A percentile compares a stretch with the other conserved stretches of the same genome.
Evolutionary conservation across 2,888 invertebrate genomes (phyloP).

Genomic region (Acholoe squamosa): DNA sequence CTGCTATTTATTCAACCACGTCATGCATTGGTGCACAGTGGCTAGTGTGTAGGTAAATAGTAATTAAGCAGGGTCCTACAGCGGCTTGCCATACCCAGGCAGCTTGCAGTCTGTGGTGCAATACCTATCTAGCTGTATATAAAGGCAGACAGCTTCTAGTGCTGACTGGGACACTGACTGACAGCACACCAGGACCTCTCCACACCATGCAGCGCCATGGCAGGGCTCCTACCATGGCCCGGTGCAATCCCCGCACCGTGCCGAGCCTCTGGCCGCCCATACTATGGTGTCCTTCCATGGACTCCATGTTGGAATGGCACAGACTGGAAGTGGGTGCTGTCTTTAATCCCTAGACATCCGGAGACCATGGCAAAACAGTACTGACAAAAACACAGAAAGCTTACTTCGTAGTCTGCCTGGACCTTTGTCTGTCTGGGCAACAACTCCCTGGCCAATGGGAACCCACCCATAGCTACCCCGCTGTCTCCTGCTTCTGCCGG

Average conservation of each 20-base stretch:
- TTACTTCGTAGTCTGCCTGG: not conserved
- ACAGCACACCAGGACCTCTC: not conserved
- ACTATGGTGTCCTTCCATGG: not conserved
- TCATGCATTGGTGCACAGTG: no score
- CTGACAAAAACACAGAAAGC: not conserved
- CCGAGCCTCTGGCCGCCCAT: not conserved
- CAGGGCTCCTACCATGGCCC: not conserved
- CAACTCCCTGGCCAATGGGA: not conserved
- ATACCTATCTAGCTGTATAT: no score
- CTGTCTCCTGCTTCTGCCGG: not conserved
- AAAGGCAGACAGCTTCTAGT: no score
- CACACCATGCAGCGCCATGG: not conserved
- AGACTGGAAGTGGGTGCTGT: slow-evolving; percentile 1
- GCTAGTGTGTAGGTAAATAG: no score
- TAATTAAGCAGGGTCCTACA: no score
- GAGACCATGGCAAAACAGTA: not conserved
- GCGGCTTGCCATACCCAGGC: no score
- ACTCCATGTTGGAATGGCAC: not conserved
- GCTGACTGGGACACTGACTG: no score
- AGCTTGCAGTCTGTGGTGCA: no score
- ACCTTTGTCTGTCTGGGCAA: not conserved
- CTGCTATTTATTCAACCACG: no score
- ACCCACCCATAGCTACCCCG: not conserved
- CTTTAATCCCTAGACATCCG: not conserved
- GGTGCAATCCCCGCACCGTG: not conserved